Conservation (phyloP, 2,888 invertebrate species). For the Aproaerema taeniolella region DNA sequence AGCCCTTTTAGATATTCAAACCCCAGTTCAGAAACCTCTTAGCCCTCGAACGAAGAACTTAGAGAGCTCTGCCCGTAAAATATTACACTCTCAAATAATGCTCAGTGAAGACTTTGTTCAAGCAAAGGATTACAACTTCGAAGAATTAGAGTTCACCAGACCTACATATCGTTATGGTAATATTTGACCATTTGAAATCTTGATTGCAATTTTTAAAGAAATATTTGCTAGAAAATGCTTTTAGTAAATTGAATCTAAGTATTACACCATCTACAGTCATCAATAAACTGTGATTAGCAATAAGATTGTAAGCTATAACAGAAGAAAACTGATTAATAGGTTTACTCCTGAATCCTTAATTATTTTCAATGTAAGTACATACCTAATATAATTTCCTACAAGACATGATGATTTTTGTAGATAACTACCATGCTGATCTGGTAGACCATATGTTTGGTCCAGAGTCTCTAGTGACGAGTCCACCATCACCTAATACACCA, state of each 20-base stretch:
- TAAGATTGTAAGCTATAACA: too few relatives aligned
- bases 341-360: too few relatives aligned
- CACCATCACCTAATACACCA: constrained; percentile 49
- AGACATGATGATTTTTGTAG: too few relatives aligned
- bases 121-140: constrained; percentile 27
- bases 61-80: constrained; percentile 25
- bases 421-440: constrained; percentile 47
- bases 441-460: constrained; percentile 46
- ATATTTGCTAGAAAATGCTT: too few relatives aligned
- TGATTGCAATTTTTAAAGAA: too few relatives aligned
- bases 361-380: too few relatives aligned
- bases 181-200: constrained; percentile 12
- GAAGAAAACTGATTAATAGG: too few relatives aligned
- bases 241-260: too few relatives aligned
- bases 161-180: constrained; percentile 49
- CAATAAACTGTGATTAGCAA: too few relatives aligned
- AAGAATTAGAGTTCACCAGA: constrained; percentile 56
- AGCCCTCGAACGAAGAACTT: constrained; percentile 52
- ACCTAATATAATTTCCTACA: too few relatives aligned
- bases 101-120: constrained; percentile 47
- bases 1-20: constrained; percentile 41
- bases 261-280: too few relatives aligned
- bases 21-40: constrained; percentile 49
- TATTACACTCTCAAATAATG: constrained; percentile 30
- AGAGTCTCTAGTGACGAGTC: constrained; percentile 30